Conservation (phyloP, 2,113 vertebrate genomes). For the Mastomys coucha region DNA sequence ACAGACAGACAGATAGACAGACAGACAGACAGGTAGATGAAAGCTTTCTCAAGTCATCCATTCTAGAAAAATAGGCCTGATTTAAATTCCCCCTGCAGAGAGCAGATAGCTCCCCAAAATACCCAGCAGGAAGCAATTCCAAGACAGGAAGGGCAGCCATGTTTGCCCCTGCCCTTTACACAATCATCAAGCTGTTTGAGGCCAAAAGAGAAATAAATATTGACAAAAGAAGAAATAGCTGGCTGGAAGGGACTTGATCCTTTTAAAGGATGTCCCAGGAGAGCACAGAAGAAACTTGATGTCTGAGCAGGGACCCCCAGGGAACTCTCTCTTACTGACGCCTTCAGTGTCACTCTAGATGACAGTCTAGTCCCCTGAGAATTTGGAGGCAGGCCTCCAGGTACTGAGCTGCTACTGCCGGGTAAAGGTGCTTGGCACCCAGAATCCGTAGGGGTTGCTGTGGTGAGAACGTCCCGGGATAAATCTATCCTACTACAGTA, state of each 20-base stretch:
- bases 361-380: background rate
- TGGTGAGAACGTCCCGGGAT: background rate
- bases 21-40: background rate
- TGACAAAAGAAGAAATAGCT: conserved; percentile 59
- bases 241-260: background rate
- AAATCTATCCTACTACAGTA: background rate
- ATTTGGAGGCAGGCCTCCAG: background rate
- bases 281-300: background rate
- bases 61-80: background rate
- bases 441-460: background rate
- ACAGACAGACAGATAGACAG: no score
- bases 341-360: background rate
- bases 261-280: background rate
- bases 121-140: background rate
- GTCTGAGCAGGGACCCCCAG: no score
- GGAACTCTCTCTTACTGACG: background rate
- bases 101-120: background rate
- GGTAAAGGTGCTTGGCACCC: background rate
- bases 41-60: background rate
- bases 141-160: background rate
- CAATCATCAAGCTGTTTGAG: conserved; percentile 67
- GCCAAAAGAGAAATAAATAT: conserved; percentile 77
- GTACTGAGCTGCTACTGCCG: background rate
- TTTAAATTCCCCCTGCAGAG: background rate
- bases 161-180: conserved; percentile 63